Base-by-base conservation (phyloP, 2,113 vertebrate genomes). In the Hucho hucho region DNA sequence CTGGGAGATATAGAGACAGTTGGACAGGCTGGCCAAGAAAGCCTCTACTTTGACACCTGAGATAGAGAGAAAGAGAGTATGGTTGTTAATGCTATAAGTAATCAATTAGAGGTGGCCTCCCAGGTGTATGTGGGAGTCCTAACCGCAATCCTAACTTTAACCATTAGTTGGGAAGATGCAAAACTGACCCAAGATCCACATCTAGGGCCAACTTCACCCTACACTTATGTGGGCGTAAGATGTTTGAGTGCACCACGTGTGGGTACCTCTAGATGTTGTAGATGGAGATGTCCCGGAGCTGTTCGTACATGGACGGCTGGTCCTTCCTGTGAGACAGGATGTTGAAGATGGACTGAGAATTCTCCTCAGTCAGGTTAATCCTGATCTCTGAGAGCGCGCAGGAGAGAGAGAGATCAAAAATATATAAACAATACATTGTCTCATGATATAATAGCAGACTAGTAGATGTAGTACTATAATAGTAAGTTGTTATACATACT, bases 1-100 rank as follows among this genome's bases (percentile, higher is more conserved):
- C 77, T 98, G 97, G 11, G 97, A 99, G 88, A 97, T 99, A 88
- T 99, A 99, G 14, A 99, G 93, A n/a, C 97, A 95, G 84, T 98
- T 98, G 63, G 97, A 99, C 20, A 99, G 91, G 87, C 96, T 98
- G 80, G 97, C 96, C 66, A 99, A 89, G 87, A 99, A 99, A 16
- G 97, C 97, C 78, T 98, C 96, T 74, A 98, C 96, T 3, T 98
- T 97, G 75, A 89, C 96, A 97, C 87, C 97, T 98, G 82, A 3
- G 75, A 66, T 14, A 61, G 20, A 53, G 20, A 68, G 9, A 53
- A 7, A 76, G 24, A 46, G 4, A 84, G 4, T 29, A 29, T 5
- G 29, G 3, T 29, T 29, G 29, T 29, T 29, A 29, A 29, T 29
- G 29, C 29, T 29, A 29, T 29, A 29, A 29, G 29, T 29, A 29